phyloP scores from a whole-genome alignment of 2,888 invertebrate species.

The Morpho deidamia region DNA sequence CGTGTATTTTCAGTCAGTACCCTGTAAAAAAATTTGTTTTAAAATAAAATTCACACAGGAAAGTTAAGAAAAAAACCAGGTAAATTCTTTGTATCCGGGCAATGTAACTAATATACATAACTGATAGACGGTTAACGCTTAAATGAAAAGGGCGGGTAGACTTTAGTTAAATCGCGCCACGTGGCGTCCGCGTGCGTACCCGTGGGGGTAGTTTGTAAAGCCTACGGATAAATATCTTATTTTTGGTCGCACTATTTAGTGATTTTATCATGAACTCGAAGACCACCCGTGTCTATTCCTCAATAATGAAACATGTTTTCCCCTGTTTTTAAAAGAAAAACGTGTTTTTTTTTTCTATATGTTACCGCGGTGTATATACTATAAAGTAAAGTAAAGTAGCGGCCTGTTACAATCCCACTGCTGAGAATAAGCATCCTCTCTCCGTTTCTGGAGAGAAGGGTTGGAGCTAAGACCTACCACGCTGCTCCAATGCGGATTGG shows the following conservation, averaged over 20 bases:
- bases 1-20: no score
- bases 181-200: slow-evolving; percentile 29
- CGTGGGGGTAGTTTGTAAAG: slow-evolving; percentile 23
- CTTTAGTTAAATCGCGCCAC: slow-evolving; percentile 37
- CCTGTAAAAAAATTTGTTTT: no score
- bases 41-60: background rate
- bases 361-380: no score
- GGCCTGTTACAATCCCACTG: no score
- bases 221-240: slow-evolving; percentile 25
- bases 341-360: no score
- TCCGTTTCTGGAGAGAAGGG: no score
- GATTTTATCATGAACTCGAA: slow-evolving; percentile 15
- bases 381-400: no score
- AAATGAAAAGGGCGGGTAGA: slow-evolving; percentile 25
- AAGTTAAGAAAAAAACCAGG: slow-evolving; percentile 11
- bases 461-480: no score
- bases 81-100: slow-evolving; percentile 14
- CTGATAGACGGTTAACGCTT: slow-evolving; percentile 17
- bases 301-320: no score
- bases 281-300: slow-evolving; percentile 3
- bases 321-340: no score
- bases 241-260: slow-evolving; percentile 26
- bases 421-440: no score
- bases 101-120: slow-evolving; percentile 14
- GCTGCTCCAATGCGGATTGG: no score